phyloP scores from a whole-genome alignment of 2,888 invertebrate species.

The Girardia tigrina region DNA sequence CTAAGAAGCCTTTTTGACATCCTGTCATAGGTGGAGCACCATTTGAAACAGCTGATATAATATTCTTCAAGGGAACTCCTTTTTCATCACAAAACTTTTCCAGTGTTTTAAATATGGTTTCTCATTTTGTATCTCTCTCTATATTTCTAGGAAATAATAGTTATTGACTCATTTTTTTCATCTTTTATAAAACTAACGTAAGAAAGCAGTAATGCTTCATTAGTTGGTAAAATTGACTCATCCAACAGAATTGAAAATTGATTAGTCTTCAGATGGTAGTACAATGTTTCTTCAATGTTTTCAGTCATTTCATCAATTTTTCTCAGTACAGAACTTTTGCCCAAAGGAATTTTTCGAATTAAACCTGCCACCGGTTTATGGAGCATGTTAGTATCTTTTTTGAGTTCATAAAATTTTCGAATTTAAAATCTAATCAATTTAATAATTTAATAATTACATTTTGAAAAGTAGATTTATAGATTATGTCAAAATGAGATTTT shows the following conservation, averaged over 20 bases:
- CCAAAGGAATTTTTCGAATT: constrained; percentile 9
- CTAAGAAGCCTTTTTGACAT: constrained; percentile 15
- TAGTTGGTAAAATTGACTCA: neutral
- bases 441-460: no score
- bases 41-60: constrained; percentile 20
- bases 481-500: no score
- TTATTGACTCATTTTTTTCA: constrained; percentile 6
- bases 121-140: constrained; percentile 21
- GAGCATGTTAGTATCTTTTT: neutral
- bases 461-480: no score
- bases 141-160: constrained; percentile 9
- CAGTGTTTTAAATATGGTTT: neutral
- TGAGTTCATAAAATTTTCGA: no score
- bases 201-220: no score
- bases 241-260: neutral
- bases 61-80: constrained; percentile 21
- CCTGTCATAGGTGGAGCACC: constrained; percentile 20
- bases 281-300: constrained; percentile 21
- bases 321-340: neutral
- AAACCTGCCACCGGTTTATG: neutral
- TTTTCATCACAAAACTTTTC: constrained; percentile 3
- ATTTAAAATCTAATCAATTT: no score
- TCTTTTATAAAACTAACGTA: constrained; percentile 16
- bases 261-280: neutral
- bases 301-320: neutral